A percentile compares a stretch with the other conserved stretches of the same genome.
Evolutionary conservation across 2,113 vertebrate genomes (phyloP).

Genomic region (Argyrosomus japonicus): DNA sequence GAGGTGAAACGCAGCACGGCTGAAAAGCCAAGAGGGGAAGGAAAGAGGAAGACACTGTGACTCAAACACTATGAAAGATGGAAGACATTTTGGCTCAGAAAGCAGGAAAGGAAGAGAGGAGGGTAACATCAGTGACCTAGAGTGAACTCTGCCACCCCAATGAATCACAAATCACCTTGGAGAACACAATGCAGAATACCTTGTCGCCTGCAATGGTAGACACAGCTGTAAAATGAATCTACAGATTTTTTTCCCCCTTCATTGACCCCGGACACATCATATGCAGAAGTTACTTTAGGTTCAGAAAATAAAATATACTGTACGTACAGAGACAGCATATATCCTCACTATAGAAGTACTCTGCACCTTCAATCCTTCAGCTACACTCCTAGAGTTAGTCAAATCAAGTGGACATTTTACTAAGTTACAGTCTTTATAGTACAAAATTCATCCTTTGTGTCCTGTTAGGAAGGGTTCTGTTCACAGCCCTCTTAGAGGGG

Average conservation of each 20-base stretch:
- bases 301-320: background rate
- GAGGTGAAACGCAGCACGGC: conserved; percentile 2
- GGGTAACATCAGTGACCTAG: conserved; percentile 30
- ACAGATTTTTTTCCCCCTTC: background rate
- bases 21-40: conserved; percentile 64
- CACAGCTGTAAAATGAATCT: conserved; percentile 46
- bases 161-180: conserved; percentile 51
- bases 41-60: conserved; percentile 66
- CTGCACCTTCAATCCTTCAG: background rate
- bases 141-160: conserved; percentile 40
- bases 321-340: background rate
- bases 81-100: conserved; percentile 66
- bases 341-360: background rate
- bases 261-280: background rate
- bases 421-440: background rate
- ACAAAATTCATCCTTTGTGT: background rate
- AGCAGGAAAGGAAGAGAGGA: conserved; percentile 57
- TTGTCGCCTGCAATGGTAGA: background rate
- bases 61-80: conserved; percentile 54
- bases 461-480: no score
- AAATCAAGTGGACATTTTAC: background rate
- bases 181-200: conserved; percentile 47
- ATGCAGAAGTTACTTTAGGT: background rate
- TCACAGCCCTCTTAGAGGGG: background rate
- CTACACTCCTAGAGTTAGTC: background rate